phyloP scores from a whole-genome alignment of 2,888 invertebrate species.

The Tachina lurida region DNA sequence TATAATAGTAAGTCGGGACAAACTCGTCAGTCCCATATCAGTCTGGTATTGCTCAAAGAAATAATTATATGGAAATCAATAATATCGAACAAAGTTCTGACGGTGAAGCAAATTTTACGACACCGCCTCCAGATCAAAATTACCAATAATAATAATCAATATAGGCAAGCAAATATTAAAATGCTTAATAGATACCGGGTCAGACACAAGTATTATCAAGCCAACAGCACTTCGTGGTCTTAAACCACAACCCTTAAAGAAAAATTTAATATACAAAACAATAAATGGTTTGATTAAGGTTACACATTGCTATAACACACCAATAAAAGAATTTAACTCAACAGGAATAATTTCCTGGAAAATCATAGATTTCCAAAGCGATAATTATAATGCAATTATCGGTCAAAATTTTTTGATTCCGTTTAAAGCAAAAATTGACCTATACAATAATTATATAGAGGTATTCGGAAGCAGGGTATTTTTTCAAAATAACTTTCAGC shows the following conservation, averaged over 20 bases:
- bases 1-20: slow-evolving; percentile 20
- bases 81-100: too few species aligned
- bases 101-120: too few species aligned
- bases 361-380: slow-evolving; percentile 20
- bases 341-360: too few species aligned
- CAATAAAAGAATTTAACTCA: too few species aligned
- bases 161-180: slow-evolving; percentile 36
- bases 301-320: too few species aligned
- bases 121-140: slow-evolving; percentile 32
- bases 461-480: slow-evolving; percentile 5
- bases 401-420: slow-evolving; percentile 10
- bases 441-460: slow-evolving; percentile 15
- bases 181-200: slow-evolving; percentile 47
- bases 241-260: too few species aligned
- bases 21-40: slow-evolving; percentile 20
- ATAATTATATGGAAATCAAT: too few species aligned
- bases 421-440: slow-evolving; percentile 25
- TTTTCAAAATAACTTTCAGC: slow-evolving; percentile 18
- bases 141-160: slow-evolving; percentile 39
- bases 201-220: too few species aligned
- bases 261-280: too few species aligned
- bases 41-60: too few species aligned
- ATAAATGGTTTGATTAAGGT: too few species aligned
- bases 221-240: too few species aligned
- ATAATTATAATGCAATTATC: slow-evolving; percentile 24